Base-by-base conservation (phyloP, 1,140 invertebrate species). In the Brachionus calyciflorus region DNA sequence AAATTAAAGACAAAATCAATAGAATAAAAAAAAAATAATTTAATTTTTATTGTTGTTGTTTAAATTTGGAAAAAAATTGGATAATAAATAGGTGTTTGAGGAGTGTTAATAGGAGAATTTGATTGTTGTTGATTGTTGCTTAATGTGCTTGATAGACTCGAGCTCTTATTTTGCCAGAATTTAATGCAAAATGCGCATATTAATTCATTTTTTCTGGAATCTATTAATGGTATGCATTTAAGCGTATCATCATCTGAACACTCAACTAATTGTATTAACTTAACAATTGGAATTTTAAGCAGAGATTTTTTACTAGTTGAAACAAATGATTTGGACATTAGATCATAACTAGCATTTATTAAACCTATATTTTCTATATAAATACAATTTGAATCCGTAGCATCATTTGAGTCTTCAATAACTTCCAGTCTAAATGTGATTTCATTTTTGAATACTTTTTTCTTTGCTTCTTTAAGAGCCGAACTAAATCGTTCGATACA, bases 101-200 rank as follows among this genome's bases (percentile, higher is more conserved):
- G 30, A 37, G n/a, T n/a, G n/a, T 60, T 60, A 28, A 19, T 60
- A 2, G 55, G 55, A 17, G 55, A 60, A 37, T 60, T 60, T 0
- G 55, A 60, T 33, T 37, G 19, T 12, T 60, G 28, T 17, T 10
- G 7, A 10, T 26, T 57, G 9, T 2, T 57, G 12, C 28, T 37
- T 9, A 60, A 10, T 9, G 55, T 60, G 37, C 55, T 60, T 60
- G 55, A 60, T n/a, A 60, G n/a, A 37, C 55, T 60, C 17, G 55
- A 60, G 30, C 17, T 37, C 2, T 17, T 37, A 19, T 33, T 21
- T 7, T 60, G 55, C 55, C 55, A 60, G 37, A 60, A 60, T 60
- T 60, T 60, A 9, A 60, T 60, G 30, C 55, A 28, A 37, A 60
- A 37, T 30, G 37, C 37, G 10, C 60, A 65, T 26, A 65, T 65